phyloP scores from a whole-genome alignment of 2,113 vertebrate genomes.

The Diphyllodes magnificus region DNA sequence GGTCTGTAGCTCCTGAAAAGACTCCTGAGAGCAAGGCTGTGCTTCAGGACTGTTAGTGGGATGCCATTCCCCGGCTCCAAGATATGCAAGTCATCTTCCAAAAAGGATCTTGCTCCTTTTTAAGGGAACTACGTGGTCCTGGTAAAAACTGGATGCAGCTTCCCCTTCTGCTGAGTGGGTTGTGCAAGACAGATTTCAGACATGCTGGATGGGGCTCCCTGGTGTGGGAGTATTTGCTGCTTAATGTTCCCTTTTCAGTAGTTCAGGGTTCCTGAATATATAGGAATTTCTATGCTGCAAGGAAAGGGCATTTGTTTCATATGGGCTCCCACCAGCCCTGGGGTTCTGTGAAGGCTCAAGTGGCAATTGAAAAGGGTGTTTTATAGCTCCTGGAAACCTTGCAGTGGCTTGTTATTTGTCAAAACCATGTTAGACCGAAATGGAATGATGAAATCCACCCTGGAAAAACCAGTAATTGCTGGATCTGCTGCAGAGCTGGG shows the following conservation, averaged over 20 bases:
- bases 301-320: not conserved
- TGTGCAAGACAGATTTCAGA: not conserved
- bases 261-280: not conserved
- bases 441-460: not conserved
- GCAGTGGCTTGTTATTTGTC: not conserved
- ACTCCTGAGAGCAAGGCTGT: not conserved
- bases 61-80: not conserved
- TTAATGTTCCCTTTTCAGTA: not conserved
- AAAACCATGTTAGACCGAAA: not conserved
- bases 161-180: not conserved
- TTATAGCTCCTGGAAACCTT: not conserved
- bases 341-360: not conserved
- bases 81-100: not conserved
- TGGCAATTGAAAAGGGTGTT: not conserved
- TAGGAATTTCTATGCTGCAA: not conserved
- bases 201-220: not conserved
- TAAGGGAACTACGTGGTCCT: not conserved
- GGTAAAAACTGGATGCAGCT: not conserved
- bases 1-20: not conserved
- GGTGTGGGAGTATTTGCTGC: not conserved
- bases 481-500: not conserved
- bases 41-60: not conserved
- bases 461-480: not conserved
- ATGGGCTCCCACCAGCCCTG: not conserved
- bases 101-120: not conserved